Base-by-base conservation (phyloP, 2,797 vertebrate genomes). In the Pachyuromys duprasi region DNA sequence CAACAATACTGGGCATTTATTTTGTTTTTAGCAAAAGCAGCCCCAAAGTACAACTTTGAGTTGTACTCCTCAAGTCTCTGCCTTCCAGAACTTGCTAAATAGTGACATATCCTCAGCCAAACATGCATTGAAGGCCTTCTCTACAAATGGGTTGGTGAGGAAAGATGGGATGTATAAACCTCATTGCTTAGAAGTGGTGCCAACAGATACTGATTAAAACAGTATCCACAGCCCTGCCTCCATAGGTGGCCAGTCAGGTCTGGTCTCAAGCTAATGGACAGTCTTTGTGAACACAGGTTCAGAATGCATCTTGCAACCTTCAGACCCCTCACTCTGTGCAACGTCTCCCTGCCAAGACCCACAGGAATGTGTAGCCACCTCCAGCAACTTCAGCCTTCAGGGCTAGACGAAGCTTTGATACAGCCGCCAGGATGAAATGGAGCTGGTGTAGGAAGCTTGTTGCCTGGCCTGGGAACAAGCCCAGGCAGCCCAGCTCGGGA, bases 361-460 rank as follows among this genome's bases (percentile, higher is more conserved):
- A 60, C 63, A 60, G 88, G 93, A 91, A 86, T 75, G 87, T n/a
- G 42, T 57, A 22, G 17, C 49, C 0, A 9, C 93, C 65, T 28
- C 53, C 93, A 67, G 92, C 90, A 33, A 18, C 62, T 57, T 42
- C 13, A 28, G 74, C 89, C 39, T 0, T 2, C 0, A 90, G 84
- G 42, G 36, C 80, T 26, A 81, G 67, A 49, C 79, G 0, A 12
- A 63, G 42, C 95, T 97, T 93, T 92, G 92, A 93, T 95, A 67
- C 39, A n/a, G 83, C 28, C 31, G 45, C 79, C 60, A 42, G 20
- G 45, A 63, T 22, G 3, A 8, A 67, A 82, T 24, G 33, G 92
- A 81, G 69, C 60, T 18, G 12, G 91, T 92, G 82, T 87, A 79
- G 96, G 76, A 93, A 93, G 82, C 69, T 60, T 5, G n/a, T 42